phyloP scores from a whole-genome alignment of 2,113 vertebrate genomes.

The Talpa occidentalis region DNA sequence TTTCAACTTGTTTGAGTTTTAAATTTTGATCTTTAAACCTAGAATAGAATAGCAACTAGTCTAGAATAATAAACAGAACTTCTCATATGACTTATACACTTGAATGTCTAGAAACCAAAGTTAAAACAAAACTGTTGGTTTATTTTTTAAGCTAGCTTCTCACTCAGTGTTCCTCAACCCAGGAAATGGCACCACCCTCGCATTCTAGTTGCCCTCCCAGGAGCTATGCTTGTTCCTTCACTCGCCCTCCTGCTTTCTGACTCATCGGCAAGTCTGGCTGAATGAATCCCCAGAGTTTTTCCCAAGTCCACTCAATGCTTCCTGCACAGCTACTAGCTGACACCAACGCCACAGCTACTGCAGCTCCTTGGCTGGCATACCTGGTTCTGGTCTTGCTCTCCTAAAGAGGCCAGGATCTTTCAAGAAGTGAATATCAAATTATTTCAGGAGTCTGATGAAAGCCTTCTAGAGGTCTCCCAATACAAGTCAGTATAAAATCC shows the following conservation, averaged over 20 bases:
- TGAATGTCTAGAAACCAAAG: not conserved
- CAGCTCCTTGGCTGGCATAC: not conserved
- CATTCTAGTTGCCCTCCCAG: not conserved
- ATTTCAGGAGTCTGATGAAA: not conserved
- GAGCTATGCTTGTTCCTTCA: not conserved
- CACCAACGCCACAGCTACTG: rapidly evolving
- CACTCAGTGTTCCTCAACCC: not conserved
- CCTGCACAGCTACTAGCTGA: not conserved
- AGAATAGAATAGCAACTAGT: not conserved
- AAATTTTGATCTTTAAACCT: not conserved
- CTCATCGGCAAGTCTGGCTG: not conserved
- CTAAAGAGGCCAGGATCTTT: not conserved
- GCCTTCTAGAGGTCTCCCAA: not conserved
- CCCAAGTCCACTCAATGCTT: not conserved
- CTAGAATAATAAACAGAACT: not conserved
- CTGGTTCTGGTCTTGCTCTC: not conserved
- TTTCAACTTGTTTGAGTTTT: not conserved
- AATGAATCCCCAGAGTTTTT: not conserved
- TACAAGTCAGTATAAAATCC: not conserved
- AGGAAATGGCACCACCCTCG: not conserved
- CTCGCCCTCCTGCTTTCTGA: not conserved
- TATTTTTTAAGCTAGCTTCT: not conserved
- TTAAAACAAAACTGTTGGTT: not conserved
- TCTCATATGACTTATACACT: not conserved
- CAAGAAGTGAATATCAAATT: not conserved